Evolutionary conservation across 2,113 vertebrate genomes (phyloP).

Genomic region (Mugil cephalus): DNA sequence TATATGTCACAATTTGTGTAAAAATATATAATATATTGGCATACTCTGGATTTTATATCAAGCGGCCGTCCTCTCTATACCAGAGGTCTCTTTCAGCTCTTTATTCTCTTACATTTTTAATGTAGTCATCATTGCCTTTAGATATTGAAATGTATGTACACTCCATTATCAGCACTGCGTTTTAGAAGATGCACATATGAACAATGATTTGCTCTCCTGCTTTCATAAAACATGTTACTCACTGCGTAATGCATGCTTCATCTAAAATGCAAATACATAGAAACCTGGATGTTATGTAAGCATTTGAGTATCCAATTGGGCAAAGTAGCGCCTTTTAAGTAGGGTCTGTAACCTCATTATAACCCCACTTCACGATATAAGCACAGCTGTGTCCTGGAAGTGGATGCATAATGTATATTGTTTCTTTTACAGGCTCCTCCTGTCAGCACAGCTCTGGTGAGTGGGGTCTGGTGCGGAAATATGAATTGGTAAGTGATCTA

Average conservation of each 20-base stretch:
- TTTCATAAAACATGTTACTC: not conserved
- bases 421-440: constrained; percentile 27
- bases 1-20: no score
- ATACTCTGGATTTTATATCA: no score
- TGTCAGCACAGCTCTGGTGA: constrained; percentile 3
- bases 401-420: constrained; percentile 40
- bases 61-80: no score
- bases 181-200: not conserved
- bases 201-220: not conserved
- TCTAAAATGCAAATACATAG: constrained; percentile 36
- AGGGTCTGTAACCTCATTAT: constrained; percentile 30
- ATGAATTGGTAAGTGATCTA: constrained; percentile 30
- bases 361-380: constrained; percentile 5
- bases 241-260: not conserved
- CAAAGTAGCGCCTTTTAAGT: constrained; percentile 11
- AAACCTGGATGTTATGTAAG: constrained; percentile 14
- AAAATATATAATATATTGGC: no score
- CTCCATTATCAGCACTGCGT: no score
- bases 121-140: no score
- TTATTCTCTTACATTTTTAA: no score
- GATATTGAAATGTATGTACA: no score
- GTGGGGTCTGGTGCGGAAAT: constrained; percentile 3
- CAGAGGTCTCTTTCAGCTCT: no score
- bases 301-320: constrained; percentile 8
- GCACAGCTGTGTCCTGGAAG: constrained; percentile 28